Conservation (phyloP, 2,888 invertebrate genomes). For the Trichogramma evanescens region DNA sequence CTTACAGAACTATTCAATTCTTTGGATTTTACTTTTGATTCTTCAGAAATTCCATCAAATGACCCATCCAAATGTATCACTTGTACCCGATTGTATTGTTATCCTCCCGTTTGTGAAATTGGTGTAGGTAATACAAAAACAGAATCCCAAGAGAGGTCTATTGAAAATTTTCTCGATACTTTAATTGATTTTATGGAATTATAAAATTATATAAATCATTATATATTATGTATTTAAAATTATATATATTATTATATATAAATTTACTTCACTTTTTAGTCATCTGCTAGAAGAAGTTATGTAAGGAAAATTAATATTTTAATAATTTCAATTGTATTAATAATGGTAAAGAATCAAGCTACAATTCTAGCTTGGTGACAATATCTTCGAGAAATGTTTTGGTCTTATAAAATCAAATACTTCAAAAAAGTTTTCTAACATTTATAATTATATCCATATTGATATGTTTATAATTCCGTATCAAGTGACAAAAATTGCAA, state of each 20-base stretch:
- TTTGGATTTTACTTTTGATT: slow-evolving; percentile 15
- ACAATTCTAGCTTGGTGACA: too few species aligned
- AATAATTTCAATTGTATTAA: too few species aligned
- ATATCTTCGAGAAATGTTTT: too few species aligned
- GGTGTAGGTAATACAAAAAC: slow-evolving; percentile 20
- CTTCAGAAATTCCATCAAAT: slow-evolving; percentile 19
- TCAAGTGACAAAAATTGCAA: too few species aligned
- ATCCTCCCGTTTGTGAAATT: slow-evolving; percentile 29
- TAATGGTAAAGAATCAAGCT: too few species aligned
- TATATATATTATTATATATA: too few species aligned
- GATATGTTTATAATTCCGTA: too few species aligned
- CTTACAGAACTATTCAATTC: slow-evolving; percentile 3
- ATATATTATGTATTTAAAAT: background rate
- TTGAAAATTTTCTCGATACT: slow-evolving; percentile 18
- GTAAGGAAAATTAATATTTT: too few species aligned
- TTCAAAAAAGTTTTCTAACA: too few species aligned
- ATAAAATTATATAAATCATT: background rate
- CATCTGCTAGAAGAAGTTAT: background rate
- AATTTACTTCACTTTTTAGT: background rate
- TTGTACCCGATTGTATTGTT: slow-evolving; percentile 25
- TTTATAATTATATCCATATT: too few species aligned
- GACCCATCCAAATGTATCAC: background rate
- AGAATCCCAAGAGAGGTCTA: slow-evolving; percentile 18
- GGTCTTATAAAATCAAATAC: too few species aligned
- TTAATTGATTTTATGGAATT: slow-evolving; percentile 14